Evolutionary conservation across 2,888 invertebrate genomes (phyloP), one percentile per base, ranked within the genome.

Genomic region (Dione vanillae): DNA sequence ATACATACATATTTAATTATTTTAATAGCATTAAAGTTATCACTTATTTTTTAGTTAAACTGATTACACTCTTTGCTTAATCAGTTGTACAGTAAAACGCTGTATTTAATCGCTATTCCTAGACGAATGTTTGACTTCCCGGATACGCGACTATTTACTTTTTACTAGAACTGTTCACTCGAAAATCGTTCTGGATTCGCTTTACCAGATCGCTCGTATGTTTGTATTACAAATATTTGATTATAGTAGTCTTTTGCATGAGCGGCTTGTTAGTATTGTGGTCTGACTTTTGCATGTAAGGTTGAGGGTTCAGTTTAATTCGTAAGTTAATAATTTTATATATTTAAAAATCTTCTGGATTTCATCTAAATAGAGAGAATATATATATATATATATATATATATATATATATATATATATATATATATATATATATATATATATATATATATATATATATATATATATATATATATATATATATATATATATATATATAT

Each of bases 61-160:
- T n/a, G n/a, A 43, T 43, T 19, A 20, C 20, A 61, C 35, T 35
- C 16, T 45, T 27, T 10, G 12, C 43, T 54, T 14, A 41, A 47
- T 35, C 45, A 12, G 27, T 37, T 37, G 62, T 11, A 19, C 37
- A 6, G 16, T 20, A 27, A 37, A 47, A 37, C 16, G 49, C 45
- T 68, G 9, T 45, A 11, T 62, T 68, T 62, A 68, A 68, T 62
- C 62, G n/a, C 43, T 10, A 51, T 43, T 54, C 3, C 62, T 47
- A 51, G 61, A 51, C 43, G 43, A 52, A 61, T 61, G 5, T 61
- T 52, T 61, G 35, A 68, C 51, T 64, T 51, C 49, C 64, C 37
- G 64, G 64, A 64, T 64, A 14, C 49, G 47, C 51, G 64, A 64
- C 51, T 64, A 49, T 64, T 64, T 64, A 51, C 64, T 51, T 64